These are phyloP conservation scores for Pollachius pollachius DNA, from an alignment of 2,113 vertebrate genomes.

Conservation along the genomic window DNA sequence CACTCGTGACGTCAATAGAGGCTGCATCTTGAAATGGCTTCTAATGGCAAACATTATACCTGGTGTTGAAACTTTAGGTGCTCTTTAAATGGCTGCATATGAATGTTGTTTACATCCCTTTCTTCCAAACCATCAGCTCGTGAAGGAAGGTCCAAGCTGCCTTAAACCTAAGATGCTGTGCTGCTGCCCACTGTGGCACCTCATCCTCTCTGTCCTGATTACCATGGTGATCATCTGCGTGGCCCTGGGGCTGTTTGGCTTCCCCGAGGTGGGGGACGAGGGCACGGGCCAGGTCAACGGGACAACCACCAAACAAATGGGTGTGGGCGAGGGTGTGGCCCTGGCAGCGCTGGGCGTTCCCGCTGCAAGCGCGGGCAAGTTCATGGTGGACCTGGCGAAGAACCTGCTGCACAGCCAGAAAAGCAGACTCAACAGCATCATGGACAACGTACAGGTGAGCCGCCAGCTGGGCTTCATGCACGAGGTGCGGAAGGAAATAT, in stretches of 20 bases:
- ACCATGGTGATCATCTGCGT: slow-evolving; percentile 43
- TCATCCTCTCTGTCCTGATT: slow-evolving; percentile 55
- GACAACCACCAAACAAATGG: neutral
- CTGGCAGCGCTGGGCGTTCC: slow-evolving; percentile 78
- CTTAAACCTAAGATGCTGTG: slow-evolving; percentile 78
- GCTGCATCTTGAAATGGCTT: too few species aligned
- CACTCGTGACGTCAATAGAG: too few species aligned
- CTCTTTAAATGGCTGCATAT: neutral
- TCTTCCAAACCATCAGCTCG: slow-evolving; percentile 13
- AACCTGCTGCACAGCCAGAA: slow-evolving; percentile 82
- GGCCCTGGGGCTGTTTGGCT: slow-evolving; percentile 40
- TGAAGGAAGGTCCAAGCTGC: slow-evolving; percentile 39
- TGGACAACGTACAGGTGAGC: slow-evolving; percentile 80
- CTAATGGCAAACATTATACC: too few species aligned
- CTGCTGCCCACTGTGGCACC: slow-evolving; percentile 71
- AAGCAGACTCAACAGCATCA: slow-evolving; percentile 76
- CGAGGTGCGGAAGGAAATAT: slow-evolving; percentile 84
- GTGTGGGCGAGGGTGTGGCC: slow-evolving; percentile 63
- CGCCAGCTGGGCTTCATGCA: slow-evolving; percentile 90
- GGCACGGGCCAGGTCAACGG: neutral
- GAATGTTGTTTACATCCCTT: neutral
- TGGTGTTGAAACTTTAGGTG: too few species aligned
- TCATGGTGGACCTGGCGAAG: slow-evolving; percentile 70
- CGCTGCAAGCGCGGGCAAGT: slow-evolving; percentile 59
- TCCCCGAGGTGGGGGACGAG: slow-evolving; percentile 34